Evolutionary conservation across 2,113 vertebrate genomes (phyloP).

Genomic region (Azemiops feae): DNA sequence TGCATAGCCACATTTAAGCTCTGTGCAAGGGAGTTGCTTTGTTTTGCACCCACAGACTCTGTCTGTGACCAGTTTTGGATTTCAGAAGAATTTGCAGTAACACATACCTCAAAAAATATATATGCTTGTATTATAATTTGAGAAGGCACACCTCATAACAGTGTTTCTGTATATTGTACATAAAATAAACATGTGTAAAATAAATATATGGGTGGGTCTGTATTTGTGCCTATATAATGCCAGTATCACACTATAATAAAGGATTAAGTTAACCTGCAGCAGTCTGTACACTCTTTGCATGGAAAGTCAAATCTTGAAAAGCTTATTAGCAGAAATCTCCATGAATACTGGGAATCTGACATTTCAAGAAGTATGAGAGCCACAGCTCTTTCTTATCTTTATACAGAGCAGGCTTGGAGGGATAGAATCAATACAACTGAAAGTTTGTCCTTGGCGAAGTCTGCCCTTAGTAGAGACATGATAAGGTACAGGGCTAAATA

Average conservation of each 20-base stretch:
- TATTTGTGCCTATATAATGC: background rate
- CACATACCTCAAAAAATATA: background rate
- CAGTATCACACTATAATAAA: slow-evolving; percentile 6
- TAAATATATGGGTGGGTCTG: background rate
- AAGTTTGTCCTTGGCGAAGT: background rate
- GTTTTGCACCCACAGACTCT: background rate
- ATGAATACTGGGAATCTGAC: background rate
- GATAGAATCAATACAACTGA: background rate
- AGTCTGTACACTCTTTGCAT: slow-evolving; percentile 11
- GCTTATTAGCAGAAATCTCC: background rate
- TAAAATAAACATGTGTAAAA: background rate
- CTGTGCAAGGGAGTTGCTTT: no score
- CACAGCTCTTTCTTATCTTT: background rate
- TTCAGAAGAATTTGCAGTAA: background rate
- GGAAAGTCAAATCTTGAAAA: background rate
- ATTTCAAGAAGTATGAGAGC: background rate
- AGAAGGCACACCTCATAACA: background rate
- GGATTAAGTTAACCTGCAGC: slow-evolving; percentile 7
- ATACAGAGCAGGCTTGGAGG: background rate
- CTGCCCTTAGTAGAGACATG: background rate
- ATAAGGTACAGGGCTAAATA: background rate
- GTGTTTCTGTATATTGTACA: background rate
- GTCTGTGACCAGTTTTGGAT: background rate
- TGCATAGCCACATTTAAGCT: background rate
- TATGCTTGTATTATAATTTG: background rate